These are phyloP conservation scores for Nematostella vectensis DNA, from an alignment of 92 coral and sea anemone genomes.

Conservation along the genomic window DNA sequence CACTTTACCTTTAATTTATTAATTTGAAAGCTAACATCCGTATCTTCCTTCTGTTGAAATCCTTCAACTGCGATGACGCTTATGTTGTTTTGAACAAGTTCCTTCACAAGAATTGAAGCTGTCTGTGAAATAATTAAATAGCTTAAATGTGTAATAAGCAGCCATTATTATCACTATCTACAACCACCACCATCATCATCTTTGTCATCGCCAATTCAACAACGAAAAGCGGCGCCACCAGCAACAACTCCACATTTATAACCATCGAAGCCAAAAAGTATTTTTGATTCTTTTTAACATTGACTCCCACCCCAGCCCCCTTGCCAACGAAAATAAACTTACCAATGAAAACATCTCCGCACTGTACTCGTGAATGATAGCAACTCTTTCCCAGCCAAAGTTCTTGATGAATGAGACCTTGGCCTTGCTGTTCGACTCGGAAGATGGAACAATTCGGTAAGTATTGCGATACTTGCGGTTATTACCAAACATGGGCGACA, in stretches of 20 bases:
- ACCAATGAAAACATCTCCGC: conserved; percentile 83
- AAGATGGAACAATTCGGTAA: conserved; percentile 69
- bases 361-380: conserved; percentile 71
- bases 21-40: conserved; percentile 68
- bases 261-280: no score
- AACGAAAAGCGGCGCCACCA: no score
- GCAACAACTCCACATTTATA: no score
- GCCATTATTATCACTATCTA: no score
- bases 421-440: conserved; percentile 73
- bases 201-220: no score
- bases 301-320: no score
- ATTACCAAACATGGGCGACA: conserved; percentile 51
- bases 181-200: no score
- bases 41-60: conserved; percentile 32
- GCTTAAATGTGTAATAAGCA: no score
- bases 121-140: conserved; percentile 49
- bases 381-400: conserved; percentile 92
- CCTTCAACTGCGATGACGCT: conserved; percentile 78
- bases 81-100: conserved; percentile 49
- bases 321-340: no score
- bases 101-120: conserved; percentile 48
- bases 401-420: conserved; percentile 63
- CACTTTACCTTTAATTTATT: conserved; percentile 69
- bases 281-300: no score
- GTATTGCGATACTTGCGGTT: conserved; percentile 29